A percentile compares a stretch with the other conserved stretches of the same genome.
Evolutionary conservation across 64 coral and sea anemone genomes (phyloP).

Genomic region (Orbicella faveolata): DNA sequence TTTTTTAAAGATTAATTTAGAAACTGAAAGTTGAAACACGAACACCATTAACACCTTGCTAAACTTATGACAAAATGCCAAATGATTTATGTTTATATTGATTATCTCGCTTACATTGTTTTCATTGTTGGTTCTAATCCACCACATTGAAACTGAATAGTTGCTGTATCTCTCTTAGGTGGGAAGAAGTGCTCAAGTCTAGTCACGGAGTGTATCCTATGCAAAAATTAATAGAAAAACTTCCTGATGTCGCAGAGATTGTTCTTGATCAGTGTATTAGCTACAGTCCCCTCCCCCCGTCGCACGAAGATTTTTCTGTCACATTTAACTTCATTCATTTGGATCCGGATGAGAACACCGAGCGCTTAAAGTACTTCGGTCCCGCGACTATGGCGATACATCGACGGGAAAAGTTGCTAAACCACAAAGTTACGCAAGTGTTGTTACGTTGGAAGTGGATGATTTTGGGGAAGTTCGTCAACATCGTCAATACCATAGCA

Average conservation of each 20-base stretch:
- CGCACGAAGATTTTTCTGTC: constrained; percentile 62
- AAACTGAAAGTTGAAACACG: too few species aligned
- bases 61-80: too few species aligned
- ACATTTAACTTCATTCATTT: constrained; percentile 52
- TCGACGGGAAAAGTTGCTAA: constrained; percentile 65
- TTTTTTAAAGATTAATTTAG: too few species aligned
- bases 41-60: too few species aligned
- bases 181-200: background rate
- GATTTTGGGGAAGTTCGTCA: constrained; percentile 55
- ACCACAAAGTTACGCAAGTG: constrained; percentile 58
- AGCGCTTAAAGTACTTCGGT: background rate
- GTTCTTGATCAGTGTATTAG: constrained; percentile 62
- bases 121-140: background rate
- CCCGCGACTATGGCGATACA: constrained; percentile 58
- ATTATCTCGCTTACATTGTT: background rate
- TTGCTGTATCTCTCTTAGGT: background rate
- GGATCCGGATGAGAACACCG: background rate
- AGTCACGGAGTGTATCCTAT: background rate
- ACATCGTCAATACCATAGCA: constrained; percentile 32
- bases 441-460: constrained; percentile 72
- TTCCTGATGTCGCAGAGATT: constrained; percentile 73
- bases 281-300: constrained; percentile 29
- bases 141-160: background rate
- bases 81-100: background rate
- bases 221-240: constrained; percentile 67